Base-by-base conservation (phyloP, 92 coral and sea anemone genomes). In the Parazoanthus darwini region DNA sequence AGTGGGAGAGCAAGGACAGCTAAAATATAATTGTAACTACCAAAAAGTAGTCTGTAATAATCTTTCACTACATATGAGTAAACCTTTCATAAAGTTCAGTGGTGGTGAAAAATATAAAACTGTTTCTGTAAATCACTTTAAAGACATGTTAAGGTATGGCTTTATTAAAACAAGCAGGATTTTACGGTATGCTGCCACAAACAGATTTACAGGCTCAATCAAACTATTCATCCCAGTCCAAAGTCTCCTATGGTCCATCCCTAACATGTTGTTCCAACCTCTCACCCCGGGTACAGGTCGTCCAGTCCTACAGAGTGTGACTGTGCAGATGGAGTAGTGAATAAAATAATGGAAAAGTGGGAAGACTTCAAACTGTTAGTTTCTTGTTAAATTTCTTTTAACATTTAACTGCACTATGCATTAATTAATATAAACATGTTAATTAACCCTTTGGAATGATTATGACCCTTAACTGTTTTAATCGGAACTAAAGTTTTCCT, bases 361-460 rank as follows among this genome's bases (percentile, higher is more conserved):
- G 89, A 95, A 92, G 93, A 90, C 82, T 88, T 95, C 92, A 93
- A 95, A 93, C 94, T 95, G 98, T 95, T 95, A 95, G 98, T 95
- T 84, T 84, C 87, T 33, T 43, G 79, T 84, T 84, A 84, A 84
- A 71, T 71, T 70, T 70, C 87, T 71, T 70, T 84, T 84, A 76
- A 76, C 73, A 75, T 26, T 59, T 86, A 78, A 82, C 48, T 65
- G 82, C 89, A 56, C 67, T 29, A 8, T 54, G 59, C 78, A 39
- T 38, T 82, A 46, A 46, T 38, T 82, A 46, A 46, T 38, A 63
- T 22, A 71, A 44, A 86, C 8, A 75, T 20, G 26, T 59, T 23
- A 75, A 63, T 73, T 63, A 76, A 76, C 74, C 37, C 20, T 20
- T 63, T 63, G 70, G 16, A 23, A 38, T n/a, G 5, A 43, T 18